phyloP scores from a whole-genome alignment of 2,888 invertebrate species.

The Rutpela maculata region DNA sequence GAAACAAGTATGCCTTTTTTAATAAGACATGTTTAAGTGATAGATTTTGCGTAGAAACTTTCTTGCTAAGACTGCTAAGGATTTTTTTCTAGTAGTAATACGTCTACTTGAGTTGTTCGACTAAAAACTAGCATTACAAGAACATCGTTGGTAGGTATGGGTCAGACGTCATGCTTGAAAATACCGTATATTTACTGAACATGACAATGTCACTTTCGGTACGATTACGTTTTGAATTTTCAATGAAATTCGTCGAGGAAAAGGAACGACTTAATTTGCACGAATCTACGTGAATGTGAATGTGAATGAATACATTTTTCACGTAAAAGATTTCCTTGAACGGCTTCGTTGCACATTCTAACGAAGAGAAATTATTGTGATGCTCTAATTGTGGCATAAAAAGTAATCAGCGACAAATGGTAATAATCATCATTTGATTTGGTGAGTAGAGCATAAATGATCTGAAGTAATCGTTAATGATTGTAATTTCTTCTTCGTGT shows the following conservation, averaged over 20 bases:
- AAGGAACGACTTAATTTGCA: background rate
- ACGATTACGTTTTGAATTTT: background rate
- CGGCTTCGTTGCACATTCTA: background rate
- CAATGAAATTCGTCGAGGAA: background rate
- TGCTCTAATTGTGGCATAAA: conserved; percentile 47
- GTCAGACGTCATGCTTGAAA: background rate
- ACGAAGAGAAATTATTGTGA: conserved; percentile 45
- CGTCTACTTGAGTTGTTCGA: too few relatives aligned
- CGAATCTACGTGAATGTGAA: background rate
- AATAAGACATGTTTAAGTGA: too few relatives aligned
- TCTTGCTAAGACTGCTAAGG: too few relatives aligned
- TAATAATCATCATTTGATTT: conserved; percentile 42
- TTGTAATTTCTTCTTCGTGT: conserved; percentile 26
- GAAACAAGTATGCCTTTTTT: too few relatives aligned
- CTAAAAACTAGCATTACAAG: background rate
- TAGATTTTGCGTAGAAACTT: too few relatives aligned
- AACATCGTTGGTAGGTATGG: background rate
- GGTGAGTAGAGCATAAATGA: conserved; percentile 35
- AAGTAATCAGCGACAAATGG: conserved; percentile 43
- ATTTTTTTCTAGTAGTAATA: too few relatives aligned
- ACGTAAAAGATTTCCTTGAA: background rate
- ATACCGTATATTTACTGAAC: conserved; percentile 2
- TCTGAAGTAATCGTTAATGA: conserved; percentile 28
- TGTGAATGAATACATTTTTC: background rate
- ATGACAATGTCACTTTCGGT: background rate